phyloP scores from a whole-genome alignment of 1,140 invertebrate species.

The Listronotus oregonensis region DNA sequence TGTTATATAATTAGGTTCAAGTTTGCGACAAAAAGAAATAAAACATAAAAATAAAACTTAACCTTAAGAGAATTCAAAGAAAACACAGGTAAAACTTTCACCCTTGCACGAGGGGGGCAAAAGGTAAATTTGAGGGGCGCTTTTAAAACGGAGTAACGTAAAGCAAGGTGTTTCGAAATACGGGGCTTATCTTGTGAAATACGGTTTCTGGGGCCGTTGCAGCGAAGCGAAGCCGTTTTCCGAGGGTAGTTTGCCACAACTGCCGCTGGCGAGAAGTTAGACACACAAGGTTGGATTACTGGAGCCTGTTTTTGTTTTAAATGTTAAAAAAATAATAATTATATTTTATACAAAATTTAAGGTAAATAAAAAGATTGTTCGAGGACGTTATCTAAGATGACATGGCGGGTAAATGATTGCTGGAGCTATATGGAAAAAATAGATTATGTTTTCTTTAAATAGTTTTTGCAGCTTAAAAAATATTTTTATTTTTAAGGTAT shows the following conservation, averaged over 20 bases:
- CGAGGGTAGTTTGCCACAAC: conserved; percentile 21
- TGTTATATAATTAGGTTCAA: conserved; percentile 10
- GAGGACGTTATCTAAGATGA: too few relatives aligned
- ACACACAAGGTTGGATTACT: neutral
- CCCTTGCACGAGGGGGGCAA: conserved; percentile 1
- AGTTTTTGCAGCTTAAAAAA: too few relatives aligned
- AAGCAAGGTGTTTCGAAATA: conserved; percentile 31
- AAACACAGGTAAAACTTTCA: conserved; percentile 24
- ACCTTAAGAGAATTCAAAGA: conserved; percentile 12
- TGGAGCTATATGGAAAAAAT: too few relatives aligned
- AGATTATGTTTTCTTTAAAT: too few relatives aligned
- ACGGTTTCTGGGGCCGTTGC: conserved; percentile 29
- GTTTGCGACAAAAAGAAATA: neutral
- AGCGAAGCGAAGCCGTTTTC: conserved; percentile 6
- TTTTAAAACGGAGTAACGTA: conserved; percentile 12
- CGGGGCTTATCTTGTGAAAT: conserved; percentile 42
- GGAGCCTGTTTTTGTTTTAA: neutral
- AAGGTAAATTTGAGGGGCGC: conserved; percentile 11
- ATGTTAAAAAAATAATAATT: too few relatives aligned
- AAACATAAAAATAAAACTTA: conserved; percentile 6
- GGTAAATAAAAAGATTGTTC: too few relatives aligned
- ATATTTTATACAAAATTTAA: too few relatives aligned
- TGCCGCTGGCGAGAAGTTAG: conserved; percentile 26
- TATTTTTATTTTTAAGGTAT: too few relatives aligned
- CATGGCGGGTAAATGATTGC: too few relatives aligned